A percentile compares a stretch with the other conserved stretches of the same genome.
Evolutionary conservation across 2,797 vertebrate species (phyloP).

Genomic region (Eremophila alpestris): DNA sequence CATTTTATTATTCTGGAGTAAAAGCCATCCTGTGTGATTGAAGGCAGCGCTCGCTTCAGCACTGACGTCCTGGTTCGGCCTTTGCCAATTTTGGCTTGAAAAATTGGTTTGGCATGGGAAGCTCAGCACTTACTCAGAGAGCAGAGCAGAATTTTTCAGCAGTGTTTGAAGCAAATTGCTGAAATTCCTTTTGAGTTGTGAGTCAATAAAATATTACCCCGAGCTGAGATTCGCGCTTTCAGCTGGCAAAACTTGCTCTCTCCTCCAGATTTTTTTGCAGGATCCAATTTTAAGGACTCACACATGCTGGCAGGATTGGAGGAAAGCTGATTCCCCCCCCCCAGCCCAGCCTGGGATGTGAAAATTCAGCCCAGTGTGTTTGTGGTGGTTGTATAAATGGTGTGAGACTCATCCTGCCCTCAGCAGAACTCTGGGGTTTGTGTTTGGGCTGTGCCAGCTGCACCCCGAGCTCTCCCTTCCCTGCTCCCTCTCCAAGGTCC

Average conservation of each 20-base stretch:
- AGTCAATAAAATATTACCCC: conserved; percentile 26
- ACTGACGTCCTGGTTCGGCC: not conserved
- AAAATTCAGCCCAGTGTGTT: not conserved
- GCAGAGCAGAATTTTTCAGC: conserved; percentile 28
- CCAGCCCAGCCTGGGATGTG: not conserved
- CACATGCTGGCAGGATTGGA: not conserved
- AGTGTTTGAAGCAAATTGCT: conserved; percentile 30
- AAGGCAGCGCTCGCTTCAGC: not conserved
- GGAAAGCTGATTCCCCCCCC: not conserved
- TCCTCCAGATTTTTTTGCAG: not conserved
- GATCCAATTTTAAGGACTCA: not conserved
- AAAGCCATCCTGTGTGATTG: conserved; percentile 7
- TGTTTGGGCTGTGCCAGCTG: not conserved
- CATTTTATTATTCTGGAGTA: not conserved
- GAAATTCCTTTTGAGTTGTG: conserved; percentile 28
- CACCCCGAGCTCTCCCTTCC: not conserved
- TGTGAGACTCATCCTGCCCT: not conserved
- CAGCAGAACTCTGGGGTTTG: not conserved
- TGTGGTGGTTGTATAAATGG: not conserved
- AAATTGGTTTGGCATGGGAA: conserved; percentile 33
- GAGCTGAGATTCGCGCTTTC: not conserved
- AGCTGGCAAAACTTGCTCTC: not conserved
- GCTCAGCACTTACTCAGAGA: not conserved
- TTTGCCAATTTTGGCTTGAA: conserved; percentile 45
- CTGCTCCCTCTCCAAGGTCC: not conserved